Conservation (phyloP, 2,888 invertebrate species). For the Escarpia spicata region DNA sequence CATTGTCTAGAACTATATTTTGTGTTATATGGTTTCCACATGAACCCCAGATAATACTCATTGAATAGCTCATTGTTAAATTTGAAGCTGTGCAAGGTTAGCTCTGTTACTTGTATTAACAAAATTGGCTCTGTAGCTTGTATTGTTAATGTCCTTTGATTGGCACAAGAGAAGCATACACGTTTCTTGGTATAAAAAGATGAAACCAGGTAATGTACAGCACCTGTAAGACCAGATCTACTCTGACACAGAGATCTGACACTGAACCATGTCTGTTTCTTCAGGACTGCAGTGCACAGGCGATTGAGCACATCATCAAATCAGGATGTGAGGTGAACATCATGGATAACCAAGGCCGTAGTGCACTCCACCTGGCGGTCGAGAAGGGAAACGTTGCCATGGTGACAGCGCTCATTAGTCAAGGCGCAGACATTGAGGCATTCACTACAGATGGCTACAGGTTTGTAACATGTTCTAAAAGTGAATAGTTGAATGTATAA, state of each 20-base stretch:
- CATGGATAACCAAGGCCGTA: constrained; percentile 21
- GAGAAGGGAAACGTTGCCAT: constrained; percentile 12
- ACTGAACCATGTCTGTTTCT: background rate
- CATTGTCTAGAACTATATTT: background rate
- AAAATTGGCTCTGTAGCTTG: too few species aligned
- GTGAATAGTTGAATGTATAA: background rate
- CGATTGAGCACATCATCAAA: constrained; percentile 19
- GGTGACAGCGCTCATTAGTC: background rate
- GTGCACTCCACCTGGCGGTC: constrained; percentile 27
- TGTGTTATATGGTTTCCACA: background rate
- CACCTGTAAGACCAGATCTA: too few species aligned
- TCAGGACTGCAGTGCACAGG: background rate
- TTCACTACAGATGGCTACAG: constrained; percentile 20
- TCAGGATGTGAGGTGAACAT: constrained; percentile 33
- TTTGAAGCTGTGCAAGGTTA: too few species aligned
- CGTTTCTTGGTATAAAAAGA: too few species aligned
- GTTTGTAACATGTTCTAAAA: background rate
- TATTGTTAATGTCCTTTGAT: too few species aligned
- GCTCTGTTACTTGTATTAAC: too few species aligned
- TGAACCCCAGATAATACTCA: background rate
- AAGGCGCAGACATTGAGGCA: constrained; percentile 24
- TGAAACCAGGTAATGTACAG: too few species aligned
- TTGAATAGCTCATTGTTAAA: background rate
- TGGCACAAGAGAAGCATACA: too few species aligned
- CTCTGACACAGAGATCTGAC: background rate